Base-by-base conservation (phyloP, 2,113 vertebrate species). In the Poeciliopsis prolifica region DNA sequence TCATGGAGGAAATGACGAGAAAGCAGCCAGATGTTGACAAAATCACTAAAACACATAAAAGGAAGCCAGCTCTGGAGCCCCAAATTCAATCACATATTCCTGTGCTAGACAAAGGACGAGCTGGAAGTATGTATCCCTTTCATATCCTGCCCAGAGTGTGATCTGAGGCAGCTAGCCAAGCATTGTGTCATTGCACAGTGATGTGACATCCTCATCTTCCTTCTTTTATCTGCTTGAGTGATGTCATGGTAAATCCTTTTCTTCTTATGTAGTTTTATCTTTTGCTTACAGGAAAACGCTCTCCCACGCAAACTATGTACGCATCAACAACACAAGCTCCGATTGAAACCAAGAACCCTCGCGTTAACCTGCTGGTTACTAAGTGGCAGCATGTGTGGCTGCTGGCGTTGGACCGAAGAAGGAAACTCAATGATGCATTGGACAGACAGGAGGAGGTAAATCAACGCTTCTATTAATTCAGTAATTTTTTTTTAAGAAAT, bases 321-420 rank as follows among this genome's bases (percentile, higher is more conserved):
- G 92, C 94, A 0, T 94, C 97, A 80, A 94, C 96, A 51, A 88
- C 96, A 2, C 97, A 97, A 83, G 68, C 96, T 1, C 95, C 95
- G 74, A 96, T 99, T 0, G 97, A 99, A 91, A 99, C 96, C 61
- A 99, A 98, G 92, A 98, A 99, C 82, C 97, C 98, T 29, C 94
- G 95, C 37, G 96, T 97, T 8, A 98, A 99, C 90, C 94, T 99
- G 81, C 86, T 99, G 86, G 96, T 99, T 81, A 97, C 97, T 91
- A 99, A 98, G 87, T 99, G 98, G 98, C 98, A 99, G 86, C 98
- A 99, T 68, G 98, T 99, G 74, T 99, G 98, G 98, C 96, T 99
- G 68, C 95, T 99, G n/a, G 97, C 98, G 0, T 77, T 99, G 93
- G 98, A 99, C 86, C 92, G 97, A 35, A 93, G 97, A 80, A 94